These are phyloP conservation scores for Craseonycteris thonglongyai DNA, from an alignment of 2,113 vertebrate genomes.

Conservation along the genomic window DNA sequence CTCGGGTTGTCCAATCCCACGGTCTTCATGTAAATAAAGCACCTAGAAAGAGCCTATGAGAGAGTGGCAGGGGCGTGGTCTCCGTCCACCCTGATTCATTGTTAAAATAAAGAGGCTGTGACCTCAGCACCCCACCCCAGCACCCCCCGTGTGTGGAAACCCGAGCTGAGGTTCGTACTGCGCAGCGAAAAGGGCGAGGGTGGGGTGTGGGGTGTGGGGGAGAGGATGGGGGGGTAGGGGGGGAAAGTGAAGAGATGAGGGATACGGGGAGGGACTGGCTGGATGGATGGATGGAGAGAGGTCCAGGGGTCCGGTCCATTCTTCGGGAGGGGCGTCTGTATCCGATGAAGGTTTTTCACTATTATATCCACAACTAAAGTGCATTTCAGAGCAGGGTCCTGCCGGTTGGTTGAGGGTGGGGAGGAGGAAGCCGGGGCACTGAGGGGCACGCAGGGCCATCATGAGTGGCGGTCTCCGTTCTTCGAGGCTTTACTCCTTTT, in stretches of 20 bases:
- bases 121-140: background rate
- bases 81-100: slow-evolving; percentile 61
- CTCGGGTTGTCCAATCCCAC: slow-evolving; percentile 31
- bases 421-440: background rate
- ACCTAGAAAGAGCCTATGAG: slow-evolving; percentile 19
- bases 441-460: background rate
- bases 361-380: background rate
- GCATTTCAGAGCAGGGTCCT: background rate
- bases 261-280: background rate
- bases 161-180: slow-evolving; percentile 30
- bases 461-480: background rate
- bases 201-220: background rate
- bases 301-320: slow-evolving; percentile 17
- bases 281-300: background rate
- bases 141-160: background rate
- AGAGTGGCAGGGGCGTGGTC: slow-evolving; percentile 29
- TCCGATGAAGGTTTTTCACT: background rate
- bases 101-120: slow-evolving; percentile 58
- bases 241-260: background rate
- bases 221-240: background rate
- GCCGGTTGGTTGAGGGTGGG: background rate
- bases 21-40: slow-evolving; percentile 55
- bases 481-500: background rate
- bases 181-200: too few relatives aligned
- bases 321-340: background rate